Evolutionary conservation across 2,113 vertebrate genomes (phyloP).

Genomic region (Hiodon tergisus): DNA sequence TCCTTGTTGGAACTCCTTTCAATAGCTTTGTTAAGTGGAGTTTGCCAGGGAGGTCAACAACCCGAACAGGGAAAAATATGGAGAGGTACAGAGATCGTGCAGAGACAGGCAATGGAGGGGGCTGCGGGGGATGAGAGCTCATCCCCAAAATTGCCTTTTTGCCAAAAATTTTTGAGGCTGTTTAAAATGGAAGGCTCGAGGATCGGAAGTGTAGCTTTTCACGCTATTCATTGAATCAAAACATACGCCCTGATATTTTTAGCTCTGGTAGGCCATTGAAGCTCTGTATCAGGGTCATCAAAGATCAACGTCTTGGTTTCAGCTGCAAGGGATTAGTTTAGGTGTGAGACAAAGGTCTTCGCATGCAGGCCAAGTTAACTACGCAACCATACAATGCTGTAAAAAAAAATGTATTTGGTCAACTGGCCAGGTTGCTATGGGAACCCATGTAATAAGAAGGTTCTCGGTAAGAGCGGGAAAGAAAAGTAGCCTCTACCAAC

Average conservation of each 20-base stretch:
- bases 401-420: conserved; percentile 30
- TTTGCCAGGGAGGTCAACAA: background rate
- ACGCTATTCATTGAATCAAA: conserved; percentile 25
- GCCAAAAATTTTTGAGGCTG: background rate
- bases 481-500: conserved; percentile 10
- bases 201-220: conserved; percentile 23
- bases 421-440: conserved; percentile 19
- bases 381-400: conserved; percentile 18
- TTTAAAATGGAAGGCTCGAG: conserved; percentile 32
- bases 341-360: conserved; percentile 41
- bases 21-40: too few relatives aligned
- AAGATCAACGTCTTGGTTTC: conserved; percentile 33
- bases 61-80: conserved; percentile 35
- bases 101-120: conserved; percentile 25
- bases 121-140: background rate
- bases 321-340: conserved; percentile 53
- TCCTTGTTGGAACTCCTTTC: background rate
- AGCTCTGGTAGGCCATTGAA: conserved; percentile 31
- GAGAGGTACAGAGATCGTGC: background rate
- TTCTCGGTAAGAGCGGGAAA: background rate
- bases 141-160: background rate
- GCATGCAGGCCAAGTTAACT: conserved; percentile 41
- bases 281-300: conserved; percentile 24
- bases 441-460: conserved; percentile 16
- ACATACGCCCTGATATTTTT: conserved; percentile 49